Evolutionary conservation across 2,113 vertebrate genomes (phyloP), one percentile per base, ranked within the genome.

Genomic region (Nyctibius bracteatus): DNA sequence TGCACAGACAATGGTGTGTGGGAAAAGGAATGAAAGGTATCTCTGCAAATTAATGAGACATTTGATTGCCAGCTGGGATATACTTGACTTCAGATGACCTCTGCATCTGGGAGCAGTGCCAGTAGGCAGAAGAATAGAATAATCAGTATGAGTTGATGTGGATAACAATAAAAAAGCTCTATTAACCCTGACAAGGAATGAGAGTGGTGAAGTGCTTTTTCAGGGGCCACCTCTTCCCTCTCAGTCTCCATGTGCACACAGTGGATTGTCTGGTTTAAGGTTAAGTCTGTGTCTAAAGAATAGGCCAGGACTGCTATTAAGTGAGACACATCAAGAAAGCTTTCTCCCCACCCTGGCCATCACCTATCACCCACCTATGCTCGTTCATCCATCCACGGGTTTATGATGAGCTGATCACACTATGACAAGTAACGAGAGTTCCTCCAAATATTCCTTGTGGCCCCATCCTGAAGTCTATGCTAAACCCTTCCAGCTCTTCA

Each of bases 91-190:
- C 65, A 39, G 63, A 5, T 83, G 86, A 79, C 89, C 83, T 89
- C 91, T 82, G 93, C 35, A n/a, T 49, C 73, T 59, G 77, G 89
- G 89, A 94, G 44, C 65, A 49, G 83, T 41, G 91, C 81, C 95
- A 92, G 68, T 10, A 73, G 75, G 43, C 54, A 58, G 81, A 35
- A 67, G 72, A 72, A 41, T 3, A 46, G 84, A 61, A 77, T 51
- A 70, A 25, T 8, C 66, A 44, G 23, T 37, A 41, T 28, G 41
- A 68, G 47, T 39, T 91, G 71, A 39, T 93, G 72, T 35, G 83
- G 83, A 68, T 52, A 59, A 39, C 72, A 62, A 68, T 84, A 44
- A 85, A 94, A 75, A 79, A 70, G 8, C 67, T 81, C 83, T 41
- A 4, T 70, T 67, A 92, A 9, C 16, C 7, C 21, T 57, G 86